Percentiles rank a stretch among this genome's conserved stretches.
These are phyloP conservation scores for Mesorhabditis spiculigera DNA, from an alignment of 2,888 invertebrate genomes.

Conservation along the genomic window DNA sequence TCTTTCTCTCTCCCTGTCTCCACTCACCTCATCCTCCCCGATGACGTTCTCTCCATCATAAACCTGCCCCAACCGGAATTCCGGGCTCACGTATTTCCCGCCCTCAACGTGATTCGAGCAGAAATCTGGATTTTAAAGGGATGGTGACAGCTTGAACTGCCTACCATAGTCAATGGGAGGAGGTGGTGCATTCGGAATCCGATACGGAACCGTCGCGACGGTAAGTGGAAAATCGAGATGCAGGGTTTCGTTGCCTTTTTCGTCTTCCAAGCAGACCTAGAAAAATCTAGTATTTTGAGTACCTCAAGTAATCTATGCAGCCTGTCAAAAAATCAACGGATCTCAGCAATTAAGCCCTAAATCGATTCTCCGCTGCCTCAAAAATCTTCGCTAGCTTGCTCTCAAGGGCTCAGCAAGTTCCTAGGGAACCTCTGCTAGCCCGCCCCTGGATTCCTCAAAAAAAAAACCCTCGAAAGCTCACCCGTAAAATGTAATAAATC, in stretches of 20 bases:
- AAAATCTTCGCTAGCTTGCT: too few species aligned
- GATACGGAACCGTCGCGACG: slow-evolving; percentile 72
- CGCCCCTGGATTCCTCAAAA: background rate
- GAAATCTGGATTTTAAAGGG: slow-evolving; percentile 65
- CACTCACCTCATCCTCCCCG: slow-evolving; percentile 36
- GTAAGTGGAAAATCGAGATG: slow-evolving; percentile 74
- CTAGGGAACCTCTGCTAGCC: too few species aligned
- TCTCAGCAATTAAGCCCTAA: too few species aligned
- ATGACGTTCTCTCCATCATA: slow-evolving; percentile 45
- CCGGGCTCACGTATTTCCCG: slow-evolving; percentile 74
- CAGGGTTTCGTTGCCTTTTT: slow-evolving; percentile 72
- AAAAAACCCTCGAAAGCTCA: slow-evolving; percentile 59
- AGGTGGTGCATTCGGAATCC: slow-evolving; percentile 59
- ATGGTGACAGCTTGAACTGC: background rate
- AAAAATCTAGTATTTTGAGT: slow-evolving; percentile 10
- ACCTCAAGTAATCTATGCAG: too few species aligned
- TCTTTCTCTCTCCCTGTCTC: background rate
- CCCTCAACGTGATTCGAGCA: slow-evolving; percentile 74
- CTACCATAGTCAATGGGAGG: slow-evolving; percentile 54
- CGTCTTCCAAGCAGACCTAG: slow-evolving; percentile 72
- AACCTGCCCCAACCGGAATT: slow-evolving; percentile 76
- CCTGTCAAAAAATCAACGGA: background rate
- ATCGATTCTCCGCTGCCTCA: too few species aligned
- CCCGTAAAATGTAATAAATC: slow-evolving; percentile 74
- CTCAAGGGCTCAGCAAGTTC: too few species aligned